Evolutionary conservation across 2,113 vertebrate species (phyloP).

Genomic region (Microtus oregoni): DNA sequence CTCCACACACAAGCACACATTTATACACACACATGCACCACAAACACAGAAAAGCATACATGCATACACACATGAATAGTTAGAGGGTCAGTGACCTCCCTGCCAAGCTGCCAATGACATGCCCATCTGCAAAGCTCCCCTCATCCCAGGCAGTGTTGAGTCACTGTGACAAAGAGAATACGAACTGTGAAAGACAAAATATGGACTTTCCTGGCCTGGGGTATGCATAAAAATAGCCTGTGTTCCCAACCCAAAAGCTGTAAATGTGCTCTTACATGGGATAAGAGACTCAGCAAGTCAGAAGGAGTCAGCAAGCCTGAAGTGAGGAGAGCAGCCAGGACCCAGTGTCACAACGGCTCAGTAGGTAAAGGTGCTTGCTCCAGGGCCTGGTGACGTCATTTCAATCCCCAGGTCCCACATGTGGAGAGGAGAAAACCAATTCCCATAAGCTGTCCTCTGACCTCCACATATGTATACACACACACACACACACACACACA

Average conservation of each 20-base stretch:
- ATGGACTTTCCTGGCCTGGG: neutral
- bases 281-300: neutral
- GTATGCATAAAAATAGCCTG: neutral
- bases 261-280: neutral
- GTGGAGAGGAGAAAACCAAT: neutral
- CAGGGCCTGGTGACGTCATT: neutral
- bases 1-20: neutral
- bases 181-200: neutral
- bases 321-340: neutral
- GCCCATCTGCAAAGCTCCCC: neutral
- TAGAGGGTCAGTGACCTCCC: neutral
- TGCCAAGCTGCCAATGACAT: neutral
- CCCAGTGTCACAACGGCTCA: neutral
- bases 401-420: neutral
- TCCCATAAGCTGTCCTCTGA: neutral
- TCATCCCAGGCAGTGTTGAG: rapidly evolving
- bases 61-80: neutral
- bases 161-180: neutral
- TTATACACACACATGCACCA: neutral
- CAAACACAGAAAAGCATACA: neutral
- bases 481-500: neutral
- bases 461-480: neutral
- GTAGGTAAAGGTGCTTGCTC: neutral
- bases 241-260: neutral
- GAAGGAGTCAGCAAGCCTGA: neutral